phyloP scores from a whole-genome alignment of 2,888 invertebrate species.

The Scelioninae gen. 1 region DNA sequence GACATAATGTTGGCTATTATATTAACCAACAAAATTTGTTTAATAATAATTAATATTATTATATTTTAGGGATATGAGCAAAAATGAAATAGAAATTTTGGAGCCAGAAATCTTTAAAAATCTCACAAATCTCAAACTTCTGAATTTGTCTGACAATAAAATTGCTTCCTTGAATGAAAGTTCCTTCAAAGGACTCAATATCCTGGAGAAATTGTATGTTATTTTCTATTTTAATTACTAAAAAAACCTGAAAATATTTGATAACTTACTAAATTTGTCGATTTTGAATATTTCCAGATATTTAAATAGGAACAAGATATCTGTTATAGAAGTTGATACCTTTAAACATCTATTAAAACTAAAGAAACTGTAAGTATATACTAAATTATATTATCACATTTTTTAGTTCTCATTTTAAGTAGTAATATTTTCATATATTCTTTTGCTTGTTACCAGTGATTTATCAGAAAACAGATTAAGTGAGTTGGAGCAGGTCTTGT shows the following conservation, averaged over 20 bases:
- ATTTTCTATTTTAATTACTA: background rate
- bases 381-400: conserved; percentile 41
- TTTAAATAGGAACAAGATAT: conserved; percentile 91
- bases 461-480: conserved; percentile 82
- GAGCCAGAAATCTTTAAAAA: conserved; percentile 78
- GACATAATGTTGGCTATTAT: too few relatives aligned
- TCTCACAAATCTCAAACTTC: conserved; percentile 85
- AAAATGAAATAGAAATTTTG: conserved; percentile 87
- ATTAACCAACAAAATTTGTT: too few relatives aligned
- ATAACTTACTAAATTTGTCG: too few relatives aligned
- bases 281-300: conserved; percentile 85
- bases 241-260: conserved; percentile 5
- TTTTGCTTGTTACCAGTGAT: conserved; percentile 78
- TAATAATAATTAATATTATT: conserved; percentile 4
- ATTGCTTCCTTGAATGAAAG: conserved; percentile 88
- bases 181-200: conserved; percentile 89
- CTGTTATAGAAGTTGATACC: conserved; percentile 89
- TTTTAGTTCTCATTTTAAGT: conserved; percentile 36
- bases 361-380: conserved; percentile 86
- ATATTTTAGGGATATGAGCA: conserved; percentile 87
- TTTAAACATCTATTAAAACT: conserved; percentile 90
- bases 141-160: conserved; percentile 88
- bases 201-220: conserved; percentile 90
- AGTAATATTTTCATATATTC: conserved; percentile 41
- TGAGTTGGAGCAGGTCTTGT: conserved; percentile 79